Conservation (phyloP, 2,113 vertebrate species). For the Rhinopithecus roxellana region DNA sequence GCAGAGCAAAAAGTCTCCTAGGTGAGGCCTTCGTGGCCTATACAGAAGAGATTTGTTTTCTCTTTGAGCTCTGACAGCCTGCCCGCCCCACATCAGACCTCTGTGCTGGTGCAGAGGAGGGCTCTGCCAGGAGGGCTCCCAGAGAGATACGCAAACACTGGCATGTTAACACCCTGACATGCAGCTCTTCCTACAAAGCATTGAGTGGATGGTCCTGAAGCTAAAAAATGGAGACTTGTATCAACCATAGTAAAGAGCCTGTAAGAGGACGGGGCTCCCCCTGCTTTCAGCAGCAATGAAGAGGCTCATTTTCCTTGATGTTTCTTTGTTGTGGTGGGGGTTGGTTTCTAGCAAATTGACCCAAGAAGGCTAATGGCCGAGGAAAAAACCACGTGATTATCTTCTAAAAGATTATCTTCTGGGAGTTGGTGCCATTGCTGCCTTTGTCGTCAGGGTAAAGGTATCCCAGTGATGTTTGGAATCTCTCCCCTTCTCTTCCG, state of each 20-base stretch:
- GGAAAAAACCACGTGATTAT: background rate
- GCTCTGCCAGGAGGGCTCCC: background rate
- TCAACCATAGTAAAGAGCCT: background rate
- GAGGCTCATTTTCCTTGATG: background rate
- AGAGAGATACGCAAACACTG: background rate
- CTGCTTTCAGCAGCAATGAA: background rate
- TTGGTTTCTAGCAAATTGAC: background rate
- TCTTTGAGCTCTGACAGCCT: background rate
- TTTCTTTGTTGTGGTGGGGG: background rate
- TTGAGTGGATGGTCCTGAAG: background rate
- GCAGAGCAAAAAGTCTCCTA: background rate
- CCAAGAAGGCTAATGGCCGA: background rate
- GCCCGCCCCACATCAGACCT: background rate
- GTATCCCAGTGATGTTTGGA: background rate
- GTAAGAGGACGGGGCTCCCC: background rate
- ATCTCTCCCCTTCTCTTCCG: background rate
- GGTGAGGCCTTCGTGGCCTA: background rate
- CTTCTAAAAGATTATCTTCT: background rate
- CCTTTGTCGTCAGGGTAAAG: background rate
- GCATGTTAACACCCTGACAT: background rate
- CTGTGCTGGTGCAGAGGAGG: background rate
- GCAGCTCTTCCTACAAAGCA: background rate
- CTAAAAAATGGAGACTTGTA: background rate
- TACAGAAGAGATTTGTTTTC: slow-evolving; percentile 16
- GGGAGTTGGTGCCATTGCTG: background rate